Evolutionary conservation across 2,113 vertebrate species (phyloP).

Genomic region (Macroglossus sobrinus): DNA sequence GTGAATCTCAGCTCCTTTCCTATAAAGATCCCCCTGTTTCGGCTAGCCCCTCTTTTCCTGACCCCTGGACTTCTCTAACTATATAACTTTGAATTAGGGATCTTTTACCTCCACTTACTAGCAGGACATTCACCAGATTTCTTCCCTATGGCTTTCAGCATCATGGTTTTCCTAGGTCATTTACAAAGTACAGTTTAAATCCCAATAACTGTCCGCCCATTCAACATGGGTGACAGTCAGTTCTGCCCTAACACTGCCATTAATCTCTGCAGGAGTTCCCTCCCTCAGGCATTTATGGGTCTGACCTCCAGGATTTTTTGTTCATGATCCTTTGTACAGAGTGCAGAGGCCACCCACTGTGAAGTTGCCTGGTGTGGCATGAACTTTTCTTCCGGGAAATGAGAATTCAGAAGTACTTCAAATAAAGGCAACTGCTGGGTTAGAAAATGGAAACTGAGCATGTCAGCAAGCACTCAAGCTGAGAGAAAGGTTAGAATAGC

Average conservation of each 20-base stretch:
- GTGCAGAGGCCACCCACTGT: neutral
- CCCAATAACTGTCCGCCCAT: neutral
- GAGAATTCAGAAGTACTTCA: slow-evolving; percentile 37
- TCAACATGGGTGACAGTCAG: neutral
- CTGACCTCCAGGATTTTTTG: neutral
- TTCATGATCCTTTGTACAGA: neutral
- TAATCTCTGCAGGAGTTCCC: neutral
- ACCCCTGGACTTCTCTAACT: neutral
- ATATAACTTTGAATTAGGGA: neutral
- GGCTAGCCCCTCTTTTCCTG: neutral
- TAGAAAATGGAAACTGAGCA: neutral
- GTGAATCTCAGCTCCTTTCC: neutral
- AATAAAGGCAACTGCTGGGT: neutral
- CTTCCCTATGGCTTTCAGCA: neutral
- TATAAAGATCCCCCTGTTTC: neutral
- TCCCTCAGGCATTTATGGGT: neutral
- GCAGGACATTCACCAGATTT: neutral
- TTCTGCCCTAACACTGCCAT: neutral
- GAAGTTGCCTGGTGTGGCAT: neutral
- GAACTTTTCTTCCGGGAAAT: slow-evolving; percentile 26
- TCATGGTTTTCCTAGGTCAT: neutral
- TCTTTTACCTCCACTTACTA: neutral
- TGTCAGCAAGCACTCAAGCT: neutral
- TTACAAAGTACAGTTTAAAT: neutral
- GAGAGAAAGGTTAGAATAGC: neutral